Evolutionary conservation across 1,140 invertebrate genomes (phyloP), one percentile per base, ranked within the genome.

Genomic region (Euglossa dilemma): DNA sequence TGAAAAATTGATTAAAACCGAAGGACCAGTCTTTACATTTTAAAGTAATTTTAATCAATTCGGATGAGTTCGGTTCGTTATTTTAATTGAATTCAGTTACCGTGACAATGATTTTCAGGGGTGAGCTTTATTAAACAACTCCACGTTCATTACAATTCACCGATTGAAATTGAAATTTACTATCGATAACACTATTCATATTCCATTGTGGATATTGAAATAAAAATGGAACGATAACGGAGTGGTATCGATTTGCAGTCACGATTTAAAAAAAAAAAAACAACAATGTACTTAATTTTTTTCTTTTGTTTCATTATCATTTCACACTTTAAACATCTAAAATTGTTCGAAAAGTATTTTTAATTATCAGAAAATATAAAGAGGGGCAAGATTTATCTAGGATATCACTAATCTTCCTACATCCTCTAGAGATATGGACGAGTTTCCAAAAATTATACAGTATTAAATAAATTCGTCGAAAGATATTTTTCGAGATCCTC

Each of bases 141-240:
- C 43, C 20, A 45, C 16, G 23, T 73, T 50, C 64, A 14, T 45
- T 50, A 20, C 6, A 45, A 9, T 23, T 11, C 12, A 9, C 43
- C 36, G 50, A 63, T 63, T 63, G 18, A 50, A 75, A 63, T 63
- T 50, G 57, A 50, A 75, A 75, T 63, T 57, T 75, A 25, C 73
- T 28, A 50, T 50, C 11, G 25, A 63, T 28, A 16, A 12, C 18
- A 14, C 45, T n/a, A 63, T 75, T 36, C 28, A 50, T 47, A 75
- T 36, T 47, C 36, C 25, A 61, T 50, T 45, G 56, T 47, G n/a
- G 25, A 47, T 28, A 75, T 75, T 75, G 16, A 45, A 63, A 23
- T 45, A 45, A 63, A 75, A 75, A 75, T 63, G 23, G 25, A 59
- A 23, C 6, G n/a, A 20, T 11, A 20, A 45, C 2, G 2, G 23